Percentiles rank a stretch among this genome's conserved stretches.
phyloP scores from a whole-genome alignment of 2,113 vertebrate species.

The Ursus arctos region DNA sequence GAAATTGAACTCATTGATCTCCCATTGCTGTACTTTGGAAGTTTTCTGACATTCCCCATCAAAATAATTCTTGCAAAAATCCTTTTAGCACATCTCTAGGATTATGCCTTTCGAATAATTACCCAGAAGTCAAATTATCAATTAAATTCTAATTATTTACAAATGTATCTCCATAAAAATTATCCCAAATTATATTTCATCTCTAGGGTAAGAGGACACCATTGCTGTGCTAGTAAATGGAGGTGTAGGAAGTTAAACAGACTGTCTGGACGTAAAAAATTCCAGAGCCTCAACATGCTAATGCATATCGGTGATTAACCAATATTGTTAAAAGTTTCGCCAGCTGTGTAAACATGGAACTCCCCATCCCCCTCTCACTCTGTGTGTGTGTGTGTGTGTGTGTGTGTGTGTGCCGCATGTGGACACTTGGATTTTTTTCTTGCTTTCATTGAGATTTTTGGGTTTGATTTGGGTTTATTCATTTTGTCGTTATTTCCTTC shows the following conservation, averaged over 20 bases:
- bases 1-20: background rate
- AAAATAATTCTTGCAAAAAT: background rate
- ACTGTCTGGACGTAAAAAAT: background rate
- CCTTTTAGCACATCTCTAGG: background rate
- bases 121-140: background rate
- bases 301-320: background rate
- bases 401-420: background rate
- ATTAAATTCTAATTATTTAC: background rate
- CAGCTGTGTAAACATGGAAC: rapidly evolving
- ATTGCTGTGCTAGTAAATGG: background rate
- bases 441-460: background rate
- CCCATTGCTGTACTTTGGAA: background rate
- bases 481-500: background rate
- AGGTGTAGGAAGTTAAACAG: background rate
- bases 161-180: background rate
- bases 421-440: background rate
- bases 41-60: background rate
- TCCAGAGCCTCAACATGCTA: background rate
- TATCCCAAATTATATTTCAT: background rate
- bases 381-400: too few relatives aligned
- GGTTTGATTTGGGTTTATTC: background rate
- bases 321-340: background rate
- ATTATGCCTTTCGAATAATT: background rate
- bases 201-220: background rate
- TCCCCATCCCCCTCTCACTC: background rate